These are phyloP conservation scores for Melanocharis versteri DNA, from an alignment of 2,113 vertebrate genomes.

Conservation along the genomic window DNA sequence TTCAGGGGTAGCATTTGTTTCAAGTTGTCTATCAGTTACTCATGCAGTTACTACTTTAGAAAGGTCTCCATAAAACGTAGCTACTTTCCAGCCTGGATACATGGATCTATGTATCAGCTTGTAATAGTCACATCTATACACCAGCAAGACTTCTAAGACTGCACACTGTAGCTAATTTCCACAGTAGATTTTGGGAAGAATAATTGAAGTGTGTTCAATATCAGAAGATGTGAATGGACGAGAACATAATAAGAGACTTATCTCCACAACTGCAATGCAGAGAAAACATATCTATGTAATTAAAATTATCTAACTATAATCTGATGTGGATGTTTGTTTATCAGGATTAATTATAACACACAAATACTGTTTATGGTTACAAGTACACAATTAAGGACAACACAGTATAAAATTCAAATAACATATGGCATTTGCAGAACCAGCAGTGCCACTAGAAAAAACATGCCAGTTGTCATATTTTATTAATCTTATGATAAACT, in stretches of 20 bases:
- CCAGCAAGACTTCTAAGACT: background rate
- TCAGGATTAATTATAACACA: constrained; percentile 6
- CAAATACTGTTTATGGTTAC: constrained; percentile 10
- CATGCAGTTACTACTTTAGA: background rate
- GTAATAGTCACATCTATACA: background rate
- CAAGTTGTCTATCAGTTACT: background rate
- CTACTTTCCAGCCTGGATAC: background rate
- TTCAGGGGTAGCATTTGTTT: background rate
- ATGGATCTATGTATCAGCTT: background rate
- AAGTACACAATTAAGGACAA: background rate
- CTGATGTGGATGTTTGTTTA: background rate
- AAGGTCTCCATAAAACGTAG: background rate
- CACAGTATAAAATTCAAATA: background rate
- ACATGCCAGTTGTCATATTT: background rate
- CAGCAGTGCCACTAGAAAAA: background rate
- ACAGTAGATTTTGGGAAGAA: background rate
- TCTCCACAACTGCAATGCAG: background rate
- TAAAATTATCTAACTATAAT: background rate
- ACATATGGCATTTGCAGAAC: constrained; percentile 18
- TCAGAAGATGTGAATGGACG: background rate
- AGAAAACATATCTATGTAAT: background rate
- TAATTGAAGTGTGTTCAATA: background rate
- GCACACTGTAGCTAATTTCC: background rate
- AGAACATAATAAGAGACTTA: background rate
- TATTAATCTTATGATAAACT: constrained; percentile 32